Conservation (phyloP, 1,140 invertebrate genomes). For the Drosophila sucinea region DNA sequence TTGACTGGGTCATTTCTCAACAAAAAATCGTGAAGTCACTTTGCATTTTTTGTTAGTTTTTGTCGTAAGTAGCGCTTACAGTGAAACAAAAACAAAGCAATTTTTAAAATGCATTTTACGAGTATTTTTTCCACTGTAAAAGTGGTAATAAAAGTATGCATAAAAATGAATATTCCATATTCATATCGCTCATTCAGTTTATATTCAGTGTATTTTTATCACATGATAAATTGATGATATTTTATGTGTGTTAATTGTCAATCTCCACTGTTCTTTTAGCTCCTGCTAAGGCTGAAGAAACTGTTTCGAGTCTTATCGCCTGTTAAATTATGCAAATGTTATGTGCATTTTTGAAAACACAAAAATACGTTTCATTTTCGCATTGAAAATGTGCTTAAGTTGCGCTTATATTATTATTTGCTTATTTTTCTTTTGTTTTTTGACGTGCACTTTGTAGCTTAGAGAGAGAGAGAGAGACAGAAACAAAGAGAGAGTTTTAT, state of each 20-base stretch:
- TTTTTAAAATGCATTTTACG: background rate
- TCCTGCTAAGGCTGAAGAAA: background rate
- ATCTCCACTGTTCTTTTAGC: slow-evolving; percentile 28
- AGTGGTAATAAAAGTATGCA: too few species aligned
- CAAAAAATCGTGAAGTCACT: background rate
- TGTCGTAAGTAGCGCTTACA: background rate
- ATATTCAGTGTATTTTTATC: too few species aligned
- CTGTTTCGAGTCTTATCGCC: slow-evolving; percentile 36
- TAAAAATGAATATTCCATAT: too few species aligned
- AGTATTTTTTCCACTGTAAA: background rate
- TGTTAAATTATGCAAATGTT: slow-evolving; percentile 54
- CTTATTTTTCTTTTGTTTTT: slow-evolving; percentile 8
- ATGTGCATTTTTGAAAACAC: slow-evolving; percentile 46
- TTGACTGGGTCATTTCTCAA: background rate
- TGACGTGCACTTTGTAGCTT: slow-evolving; percentile 22
- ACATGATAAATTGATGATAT: too few species aligned
- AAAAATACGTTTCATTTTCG: slow-evolving; percentile 26
- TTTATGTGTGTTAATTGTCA: background rate
- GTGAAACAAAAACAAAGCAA: background rate
- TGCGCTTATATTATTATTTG: slow-evolving; percentile 17
- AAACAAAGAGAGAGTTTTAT: slow-evolving; percentile 5
- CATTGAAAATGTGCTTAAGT: slow-evolving; percentile 33
- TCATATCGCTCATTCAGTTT: too few species aligned
- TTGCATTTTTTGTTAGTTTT: background rate
- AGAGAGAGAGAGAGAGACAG: background rate